Percentiles rank a stretch among this genome's conserved stretches.
These are phyloP conservation scores for Emydoidea blandingii DNA, from an alignment of 2,797 vertebrate genomes.

Conservation along the genomic window DNA sequence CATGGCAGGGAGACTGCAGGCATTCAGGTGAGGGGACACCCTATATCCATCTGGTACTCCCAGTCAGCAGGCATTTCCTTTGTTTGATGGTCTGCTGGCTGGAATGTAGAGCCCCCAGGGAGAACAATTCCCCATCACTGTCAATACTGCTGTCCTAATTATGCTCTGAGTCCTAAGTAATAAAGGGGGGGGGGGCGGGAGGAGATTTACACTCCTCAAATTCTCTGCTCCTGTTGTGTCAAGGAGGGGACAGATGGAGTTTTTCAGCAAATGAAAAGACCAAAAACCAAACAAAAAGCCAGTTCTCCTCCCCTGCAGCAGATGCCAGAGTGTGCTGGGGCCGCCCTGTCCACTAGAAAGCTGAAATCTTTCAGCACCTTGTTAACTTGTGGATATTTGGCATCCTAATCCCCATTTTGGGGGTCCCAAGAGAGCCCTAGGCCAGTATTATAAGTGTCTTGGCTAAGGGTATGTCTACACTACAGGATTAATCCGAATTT, in stretches of 20 bases:
- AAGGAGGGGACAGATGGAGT: constrained; percentile 26
- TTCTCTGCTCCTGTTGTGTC: not conserved
- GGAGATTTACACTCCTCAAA: not conserved
- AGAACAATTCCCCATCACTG: constrained; percentile 24
- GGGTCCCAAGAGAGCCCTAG: not conserved
- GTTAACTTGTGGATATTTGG: not conserved
- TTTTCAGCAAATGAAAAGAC: not conserved
- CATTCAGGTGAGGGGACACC: not conserved
- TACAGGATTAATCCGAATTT: too few species aligned
- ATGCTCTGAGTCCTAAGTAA: not conserved
- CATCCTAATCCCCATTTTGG: not conserved
- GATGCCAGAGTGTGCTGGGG: not conserved
- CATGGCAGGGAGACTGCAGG: not conserved
- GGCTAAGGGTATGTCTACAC: too few species aligned
- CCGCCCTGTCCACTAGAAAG: not conserved
- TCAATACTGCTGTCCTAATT: constrained; percentile 6
- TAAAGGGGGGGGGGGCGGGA: not conserved
- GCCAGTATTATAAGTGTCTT: not conserved
- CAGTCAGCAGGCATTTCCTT: constrained; percentile 11
- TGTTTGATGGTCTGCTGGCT: constrained; percentile 17
- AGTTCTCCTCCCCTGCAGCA: not conserved
- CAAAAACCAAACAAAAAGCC: not conserved
- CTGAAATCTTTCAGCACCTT: not conserved
- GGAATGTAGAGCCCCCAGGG: not conserved
- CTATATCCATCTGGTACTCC: not conserved